These are phyloP conservation scores for Eufriesea mexicana DNA, from an alignment of 1,140 invertebrate genomes.

Conservation along the genomic window DNA sequence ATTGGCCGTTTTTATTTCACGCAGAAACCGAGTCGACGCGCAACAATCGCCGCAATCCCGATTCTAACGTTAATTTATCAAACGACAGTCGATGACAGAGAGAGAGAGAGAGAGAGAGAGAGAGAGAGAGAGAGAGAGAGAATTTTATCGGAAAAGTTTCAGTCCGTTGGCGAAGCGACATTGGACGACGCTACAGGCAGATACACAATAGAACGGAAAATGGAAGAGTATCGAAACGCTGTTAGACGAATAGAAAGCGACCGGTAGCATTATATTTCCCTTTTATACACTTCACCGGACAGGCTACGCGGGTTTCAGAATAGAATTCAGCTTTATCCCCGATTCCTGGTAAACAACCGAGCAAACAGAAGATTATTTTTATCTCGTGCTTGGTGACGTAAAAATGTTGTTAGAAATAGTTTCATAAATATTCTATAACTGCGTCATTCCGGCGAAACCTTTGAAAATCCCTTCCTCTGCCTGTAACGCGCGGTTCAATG, in stretches of 20 bases:
- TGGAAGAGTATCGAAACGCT: slow-evolving; percentile 7
- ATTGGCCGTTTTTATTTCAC: too few species aligned
- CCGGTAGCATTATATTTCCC: not conserved
- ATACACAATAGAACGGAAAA: slow-evolving; percentile 14
- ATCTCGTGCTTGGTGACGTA: slow-evolving; percentile 13
- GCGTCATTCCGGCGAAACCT: slow-evolving; percentile 50
- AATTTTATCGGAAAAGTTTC: not conserved
- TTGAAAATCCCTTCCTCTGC: slow-evolving; percentile 47
- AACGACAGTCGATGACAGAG: too few species aligned
- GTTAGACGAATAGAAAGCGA: slow-evolving; percentile 29
- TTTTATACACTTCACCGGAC: not conserved
- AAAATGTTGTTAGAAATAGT: slow-evolving; percentile 35
- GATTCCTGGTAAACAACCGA: slow-evolving; percentile 28
- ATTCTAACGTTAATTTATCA: not conserved
- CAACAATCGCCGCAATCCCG: not conserved
- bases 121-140: too few species aligned
- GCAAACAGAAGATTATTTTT: slow-evolving; percentile 34
- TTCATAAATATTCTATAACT: slow-evolving; percentile 28
- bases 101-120: not conserved
- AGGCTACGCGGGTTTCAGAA: not conserved
- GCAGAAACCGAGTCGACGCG: not conserved
- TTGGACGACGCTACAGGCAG: not conserved
- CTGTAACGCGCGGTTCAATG: slow-evolving; percentile 41
- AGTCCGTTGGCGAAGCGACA: not conserved
- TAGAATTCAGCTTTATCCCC: not conserved